phyloP scores from a whole-genome alignment of 2,797 vertebrate genomes.

The Leuciscus waleckii region DNA sequence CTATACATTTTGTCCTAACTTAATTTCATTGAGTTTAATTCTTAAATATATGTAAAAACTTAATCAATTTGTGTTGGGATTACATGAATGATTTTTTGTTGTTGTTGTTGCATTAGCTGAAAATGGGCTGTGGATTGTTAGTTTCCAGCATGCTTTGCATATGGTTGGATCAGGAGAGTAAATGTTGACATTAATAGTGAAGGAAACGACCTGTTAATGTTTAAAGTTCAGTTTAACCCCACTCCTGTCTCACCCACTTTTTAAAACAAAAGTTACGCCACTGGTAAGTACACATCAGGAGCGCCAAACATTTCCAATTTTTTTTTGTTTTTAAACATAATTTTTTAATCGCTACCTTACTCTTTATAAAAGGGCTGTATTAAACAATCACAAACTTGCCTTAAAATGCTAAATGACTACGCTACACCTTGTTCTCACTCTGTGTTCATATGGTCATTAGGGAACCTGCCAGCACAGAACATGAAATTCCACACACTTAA shows the following conservation, averaged over 20 bases:
- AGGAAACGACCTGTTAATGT: not conserved
- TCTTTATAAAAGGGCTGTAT: not conserved
- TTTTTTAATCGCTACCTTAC: not conserved
- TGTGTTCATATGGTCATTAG: not conserved
- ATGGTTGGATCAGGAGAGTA: not conserved
- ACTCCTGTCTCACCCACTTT: too few relatives aligned
- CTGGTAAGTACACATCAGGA: too few relatives aligned
- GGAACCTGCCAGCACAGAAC: not conserved
- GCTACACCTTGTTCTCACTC: not conserved
- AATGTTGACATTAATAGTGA: not conserved
- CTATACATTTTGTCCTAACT: not conserved
- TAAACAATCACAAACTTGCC: not conserved
- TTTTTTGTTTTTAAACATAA: too few relatives aligned
- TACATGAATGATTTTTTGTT: not conserved
- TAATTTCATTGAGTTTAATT: not conserved
- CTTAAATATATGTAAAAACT: not conserved
- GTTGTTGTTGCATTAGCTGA: not conserved
- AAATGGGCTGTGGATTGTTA: not conserved
- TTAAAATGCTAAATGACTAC: not conserved
- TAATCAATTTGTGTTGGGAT: not conserved
- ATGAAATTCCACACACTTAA: slow-evolving; percentile 10
- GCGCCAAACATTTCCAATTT: too few relatives aligned
- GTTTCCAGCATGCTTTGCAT: not conserved
- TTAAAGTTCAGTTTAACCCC: not conserved
- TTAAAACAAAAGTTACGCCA: too few relatives aligned